Evolutionary conservation across 2,113 vertebrate species (phyloP).

Genomic region (Erythrocercus mccallii): DNA sequence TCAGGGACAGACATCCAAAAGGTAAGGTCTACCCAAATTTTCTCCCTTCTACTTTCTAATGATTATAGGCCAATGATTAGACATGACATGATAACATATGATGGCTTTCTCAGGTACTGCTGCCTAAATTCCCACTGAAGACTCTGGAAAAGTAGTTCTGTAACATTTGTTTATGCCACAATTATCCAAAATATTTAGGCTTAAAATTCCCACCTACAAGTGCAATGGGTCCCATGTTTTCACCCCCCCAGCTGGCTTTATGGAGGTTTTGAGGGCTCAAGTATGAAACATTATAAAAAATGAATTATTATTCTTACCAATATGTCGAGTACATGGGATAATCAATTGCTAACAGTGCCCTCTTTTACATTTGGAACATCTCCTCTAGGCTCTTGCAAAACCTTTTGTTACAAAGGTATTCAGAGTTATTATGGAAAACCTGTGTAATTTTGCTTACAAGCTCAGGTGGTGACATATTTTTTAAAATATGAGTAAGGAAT

Average conservation of each 20-base stretch:
- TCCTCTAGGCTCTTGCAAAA: background rate
- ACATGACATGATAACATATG: background rate
- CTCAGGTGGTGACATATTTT: background rate
- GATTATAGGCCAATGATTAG: background rate
- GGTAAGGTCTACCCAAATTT: constrained; percentile 61
- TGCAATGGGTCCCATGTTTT: background rate
- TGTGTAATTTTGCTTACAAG: background rate
- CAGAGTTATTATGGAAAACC: background rate
- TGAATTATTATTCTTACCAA: background rate
- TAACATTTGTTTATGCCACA: background rate
- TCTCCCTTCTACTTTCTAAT: background rate
- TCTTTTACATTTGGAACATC: background rate
- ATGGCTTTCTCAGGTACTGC: background rate
- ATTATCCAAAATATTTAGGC: background rate
- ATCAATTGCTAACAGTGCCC: background rate
- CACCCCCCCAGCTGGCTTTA: background rate
- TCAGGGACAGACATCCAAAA: constrained; percentile 61
- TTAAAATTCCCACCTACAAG: background rate
- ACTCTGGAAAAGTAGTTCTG: background rate
- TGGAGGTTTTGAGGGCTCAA: background rate
- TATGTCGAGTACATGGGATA: background rate
- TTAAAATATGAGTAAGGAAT: background rate
- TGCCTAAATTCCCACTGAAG: background rate
- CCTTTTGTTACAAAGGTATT: background rate
- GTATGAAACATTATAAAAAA: background rate